These are phyloP conservation scores for Bradypodion pumilum DNA, from an alignment of 2,797 vertebrate species.

Conservation along the genomic window DNA sequence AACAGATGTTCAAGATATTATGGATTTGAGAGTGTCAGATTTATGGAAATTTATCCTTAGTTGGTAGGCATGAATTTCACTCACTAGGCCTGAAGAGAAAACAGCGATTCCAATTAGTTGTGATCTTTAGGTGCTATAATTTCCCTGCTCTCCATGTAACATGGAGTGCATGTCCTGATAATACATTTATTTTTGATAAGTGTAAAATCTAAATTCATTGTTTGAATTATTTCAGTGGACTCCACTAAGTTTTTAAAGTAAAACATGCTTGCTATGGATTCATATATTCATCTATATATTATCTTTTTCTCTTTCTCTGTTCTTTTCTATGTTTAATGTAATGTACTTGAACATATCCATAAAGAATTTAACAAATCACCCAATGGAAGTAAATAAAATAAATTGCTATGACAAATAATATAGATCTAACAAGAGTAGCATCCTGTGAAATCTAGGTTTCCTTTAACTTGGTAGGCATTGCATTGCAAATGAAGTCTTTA, in stretches of 20 bases:
- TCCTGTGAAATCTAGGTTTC: neutral
- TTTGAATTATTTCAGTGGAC: neutral
- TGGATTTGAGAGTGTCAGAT: neutral
- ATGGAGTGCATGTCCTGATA: neutral
- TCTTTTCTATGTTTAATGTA: slow-evolving; percentile 58
- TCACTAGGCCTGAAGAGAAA: neutral
- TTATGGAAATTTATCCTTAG: neutral
- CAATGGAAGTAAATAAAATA: neutral
- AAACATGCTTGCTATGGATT: slow-evolving; percentile 56
- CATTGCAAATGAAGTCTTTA: neutral
- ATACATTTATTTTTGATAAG: neutral
- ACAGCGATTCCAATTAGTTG: neutral
- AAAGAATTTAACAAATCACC: slow-evolving; percentile 51
- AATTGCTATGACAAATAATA: neutral
- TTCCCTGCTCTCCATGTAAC: neutral
- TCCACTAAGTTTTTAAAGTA: neutral
- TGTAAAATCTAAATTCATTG: neutral
- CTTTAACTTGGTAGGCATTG: slow-evolving; percentile 4
- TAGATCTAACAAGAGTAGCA: slow-evolving; percentile 2
- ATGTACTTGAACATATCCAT: slow-evolving; percentile 28
- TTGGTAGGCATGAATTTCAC: neutral
- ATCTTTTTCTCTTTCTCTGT: slow-evolving; percentile 45
- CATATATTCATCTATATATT: slow-evolving; percentile 51
- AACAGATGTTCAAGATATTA: neutral
- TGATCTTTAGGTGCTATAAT: neutral